A percentile compares a stretch with the other conserved stretches of the same genome.
phyloP scores from a whole-genome alignment of 2,888 invertebrate species.

The Anagyrus pseudococci region DNA sequence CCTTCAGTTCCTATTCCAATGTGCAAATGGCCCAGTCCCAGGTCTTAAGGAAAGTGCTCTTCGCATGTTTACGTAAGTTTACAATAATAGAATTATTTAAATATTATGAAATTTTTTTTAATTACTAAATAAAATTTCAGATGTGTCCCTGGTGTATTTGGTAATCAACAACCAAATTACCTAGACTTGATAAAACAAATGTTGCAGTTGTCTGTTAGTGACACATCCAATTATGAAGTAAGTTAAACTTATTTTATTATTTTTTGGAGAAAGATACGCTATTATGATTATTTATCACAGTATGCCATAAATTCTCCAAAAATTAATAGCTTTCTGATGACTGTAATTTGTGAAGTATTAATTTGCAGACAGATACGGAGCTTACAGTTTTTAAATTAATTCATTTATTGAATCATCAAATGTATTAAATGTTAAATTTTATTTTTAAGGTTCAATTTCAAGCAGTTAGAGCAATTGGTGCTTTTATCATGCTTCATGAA shows the following conservation, averaged over 20 bases:
- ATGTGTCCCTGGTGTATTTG: conserved; percentile 95
- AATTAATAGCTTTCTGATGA: conserved; percentile 66
- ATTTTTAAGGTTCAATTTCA: conserved; percentile 71
- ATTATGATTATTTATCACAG: conserved; percentile 31
- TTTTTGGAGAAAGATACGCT: conserved; percentile 54
- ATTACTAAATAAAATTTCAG: conserved; percentile 60
- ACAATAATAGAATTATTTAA: background rate
- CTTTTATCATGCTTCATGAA: conserved; percentile 91
- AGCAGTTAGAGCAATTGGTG: conserved; percentile 83
- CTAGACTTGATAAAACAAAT: conserved; percentile 94
- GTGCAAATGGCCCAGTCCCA: conserved; percentile 83
- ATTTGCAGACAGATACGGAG: conserved; percentile 69
- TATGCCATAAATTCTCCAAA: conserved; percentile 62
- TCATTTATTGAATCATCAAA: too few relatives aligned
- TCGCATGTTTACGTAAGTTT: conserved; percentile 87
- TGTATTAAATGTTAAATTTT: conserved; percentile 14
- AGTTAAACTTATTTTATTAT: conserved; percentile 37
- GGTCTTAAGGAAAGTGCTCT: conserved; percentile 92
- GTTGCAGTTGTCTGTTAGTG: conserved; percentile 82
- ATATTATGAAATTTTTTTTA: background rate
- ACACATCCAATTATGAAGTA: conserved; percentile 74
- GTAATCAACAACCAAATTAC: conserved; percentile 91
- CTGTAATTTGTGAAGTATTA: conserved; percentile 65
- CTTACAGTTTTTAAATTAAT: conserved; percentile 55
- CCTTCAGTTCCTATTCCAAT: conserved; percentile 92